Conservation (phyloP, 1,140 invertebrate species). For the Littorina saxatilis region DNA sequence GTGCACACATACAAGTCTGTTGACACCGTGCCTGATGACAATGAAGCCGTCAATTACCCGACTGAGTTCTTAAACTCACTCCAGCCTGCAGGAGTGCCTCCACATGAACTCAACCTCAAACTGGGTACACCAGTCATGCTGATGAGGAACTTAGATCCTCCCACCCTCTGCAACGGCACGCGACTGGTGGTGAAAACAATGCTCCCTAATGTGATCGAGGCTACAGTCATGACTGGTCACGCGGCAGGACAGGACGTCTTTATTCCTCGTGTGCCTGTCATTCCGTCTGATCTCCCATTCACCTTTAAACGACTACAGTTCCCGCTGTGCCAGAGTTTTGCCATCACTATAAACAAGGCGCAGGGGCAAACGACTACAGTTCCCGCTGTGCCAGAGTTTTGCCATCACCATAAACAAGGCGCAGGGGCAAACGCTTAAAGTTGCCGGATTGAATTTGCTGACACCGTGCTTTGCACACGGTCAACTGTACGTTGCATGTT, state of each 20-base stretch:
- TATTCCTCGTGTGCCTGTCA: slow-evolving; percentile 34
- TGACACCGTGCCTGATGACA: slow-evolving; percentile 51
- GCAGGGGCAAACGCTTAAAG: slow-evolving; percentile 76
- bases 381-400: too few species aligned
- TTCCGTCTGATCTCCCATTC: slow-evolving; percentile 43
- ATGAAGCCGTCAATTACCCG: slow-evolving; percentile 56
- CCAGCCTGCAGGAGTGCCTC: slow-evolving; percentile 69
- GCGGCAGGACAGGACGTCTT: slow-evolving; percentile 43
- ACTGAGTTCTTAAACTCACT: slow-evolving; percentile 72
- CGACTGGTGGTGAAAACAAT: slow-evolving; percentile 62
- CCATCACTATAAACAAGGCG: too few species aligned
- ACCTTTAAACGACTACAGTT: too few species aligned
- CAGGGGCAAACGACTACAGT: too few species aligned
- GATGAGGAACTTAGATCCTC: slow-evolving; percentile 70
- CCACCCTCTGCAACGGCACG: slow-evolving; percentile 72
- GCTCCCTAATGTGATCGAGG: slow-evolving; percentile 48
- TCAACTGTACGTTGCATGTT: too few species aligned
- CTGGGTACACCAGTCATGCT: slow-evolving; percentile 70
- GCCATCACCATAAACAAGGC: slow-evolving; percentile 80
- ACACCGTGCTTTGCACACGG: slow-evolving; percentile 60
- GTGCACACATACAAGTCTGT: not conserved
- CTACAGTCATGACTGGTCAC: slow-evolving; percentile 41
- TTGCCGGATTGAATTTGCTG: slow-evolving; percentile 57
- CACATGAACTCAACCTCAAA: slow-evolving; percentile 73
- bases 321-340: too few species aligned